Percentiles rank a stretch among this genome's conserved stretches.
phyloP scores from a whole-genome alignment of 2,113 vertebrate species.

The Trachemys scripta region DNA sequence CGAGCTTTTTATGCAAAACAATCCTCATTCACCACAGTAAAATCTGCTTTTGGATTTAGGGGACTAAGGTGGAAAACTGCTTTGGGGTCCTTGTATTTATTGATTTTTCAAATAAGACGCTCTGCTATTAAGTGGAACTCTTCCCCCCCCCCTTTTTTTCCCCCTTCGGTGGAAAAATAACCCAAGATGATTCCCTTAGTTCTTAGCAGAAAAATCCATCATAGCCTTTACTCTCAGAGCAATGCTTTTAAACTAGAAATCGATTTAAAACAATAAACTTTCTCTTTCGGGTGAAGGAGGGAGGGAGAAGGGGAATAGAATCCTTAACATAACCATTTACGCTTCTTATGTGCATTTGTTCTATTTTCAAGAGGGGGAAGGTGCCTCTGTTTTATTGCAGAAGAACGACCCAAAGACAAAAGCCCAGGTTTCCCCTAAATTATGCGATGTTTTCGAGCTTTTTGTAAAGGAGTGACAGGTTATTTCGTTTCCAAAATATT shows the following conservation, averaged over 20 bases:
- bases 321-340: background rate
- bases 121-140: slow-evolving; percentile 9
- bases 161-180: background rate
- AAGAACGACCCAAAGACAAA: background rate
- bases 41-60: slow-evolving; percentile 49
- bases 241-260: slow-evolving; percentile 1
- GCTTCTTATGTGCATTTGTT: fast-evolving
- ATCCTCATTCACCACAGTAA: slow-evolving; percentile 40
- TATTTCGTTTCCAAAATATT: slow-evolving; percentile 64
- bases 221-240: background rate
- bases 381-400: background rate
- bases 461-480: slow-evolving; percentile 9
- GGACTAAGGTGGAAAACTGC: slow-evolving; percentile 18
- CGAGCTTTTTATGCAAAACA: slow-evolving; percentile 58
- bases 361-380: background rate
- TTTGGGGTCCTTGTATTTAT: background rate
- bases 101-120: slow-evolving; percentile 15
- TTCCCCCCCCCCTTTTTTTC: background rate
- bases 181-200: background rate
- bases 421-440: background rate
- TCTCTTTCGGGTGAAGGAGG: background rate
- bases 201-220: background rate
- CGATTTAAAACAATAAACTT: background rate
- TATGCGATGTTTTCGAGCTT: background rate
- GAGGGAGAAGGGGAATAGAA: background rate